Evolutionary conservation across 1,140 invertebrate genomes (phyloP), one percentile per base, ranked within the genome.

Genomic region (Aphaenogaster floridana): DNA sequence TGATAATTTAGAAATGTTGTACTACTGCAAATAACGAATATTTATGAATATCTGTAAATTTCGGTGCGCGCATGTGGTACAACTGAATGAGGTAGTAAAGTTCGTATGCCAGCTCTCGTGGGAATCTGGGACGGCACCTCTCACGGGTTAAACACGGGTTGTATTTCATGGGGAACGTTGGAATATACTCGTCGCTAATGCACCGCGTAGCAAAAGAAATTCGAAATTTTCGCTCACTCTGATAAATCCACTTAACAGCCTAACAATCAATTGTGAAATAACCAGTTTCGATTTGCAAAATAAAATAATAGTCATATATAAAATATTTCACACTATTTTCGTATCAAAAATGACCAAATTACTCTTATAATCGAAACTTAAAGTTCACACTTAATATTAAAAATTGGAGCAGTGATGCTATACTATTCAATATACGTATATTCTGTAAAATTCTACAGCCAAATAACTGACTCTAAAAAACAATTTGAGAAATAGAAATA

Each of bases 21-120:
- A 45, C 28, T 71, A 28, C 21, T 54, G 52, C 15, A 81, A 81
- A 81, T 81, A 81, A 81, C 78, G 48, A 71, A 69, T 81, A 81
- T 81, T 81, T 81, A 81, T 81, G 78, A 81, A 81, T 81, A 81
- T 81, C 64, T 81, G 64, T 81, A 81, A 71, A 81, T 81, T 80
- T 71, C 36, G 57, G 57, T 21, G 28, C 45, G 54, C 69, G 34
- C 54, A 48, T 61, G 54, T 28, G 69, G 54, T 74, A 61, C 17
- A 84, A 74, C 80, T 74, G 68, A 74, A 83, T 83, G 68, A 84
- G 54, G 45, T 50, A 63, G 80, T 76, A 84, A 84, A 84, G 69
- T 57, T 74, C 80, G 45, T 57, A 84, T 84, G 69, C 42, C 80
- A 61, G 69, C 69, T 84, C 80, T 74, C 80, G 80, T 76, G 80